Evolutionary conservation across 2,113 vertebrate species (phyloP), one percentile per base, ranked within the genome.

Genomic region (Trachemys scripta): DNA sequence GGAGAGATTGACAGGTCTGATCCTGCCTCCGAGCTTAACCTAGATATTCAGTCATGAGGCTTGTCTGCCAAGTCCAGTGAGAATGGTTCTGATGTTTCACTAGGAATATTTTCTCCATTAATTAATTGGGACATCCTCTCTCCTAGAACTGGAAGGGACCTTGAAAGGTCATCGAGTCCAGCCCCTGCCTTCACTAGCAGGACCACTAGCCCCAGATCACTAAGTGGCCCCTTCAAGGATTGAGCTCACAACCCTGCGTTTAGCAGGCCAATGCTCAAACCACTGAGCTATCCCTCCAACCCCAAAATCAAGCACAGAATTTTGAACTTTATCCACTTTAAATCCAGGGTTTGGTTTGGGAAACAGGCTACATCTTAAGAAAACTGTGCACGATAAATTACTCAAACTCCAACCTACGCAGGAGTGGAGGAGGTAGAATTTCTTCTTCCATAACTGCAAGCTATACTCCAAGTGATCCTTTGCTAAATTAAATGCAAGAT

Each of bases 381-480:
- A 85, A 57, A 27, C 19, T 90, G 76, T 45, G 6, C 8, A 78
- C 0, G 0, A 42, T 3, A 62, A 65, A 22, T 50, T 72, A 56
- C 4, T 38, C 65, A 38, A 22, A 38, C 75, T 47, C 1, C 72
- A 42, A 27, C 6, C 29, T 24, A 45, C 24, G 35, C n/a, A 4
- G 27, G 4, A 3, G 20, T 57, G 65, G 27, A 13, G 1, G 22
- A 27, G n/a, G 5, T 51, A 80, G 8, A 86, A 31, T 47, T 35
- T 45, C 54, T 54, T 2, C 47, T 22, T 38, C 8, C 59, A 2
- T 65, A 14, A 75, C 1, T 6, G 19, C 25, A 29, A 53, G 57
- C 38, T 84, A 1, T 8, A 13, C 2, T 35, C 57, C 25, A 2
- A 1, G 0, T 13, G 59, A 47, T 25, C 11, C 51, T 24, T 1